Evolutionary conservation across 2,888 invertebrate species (phyloP), one percentile per base, ranked within the genome.

Genomic region (Alviniconcha strummeri): DNA sequence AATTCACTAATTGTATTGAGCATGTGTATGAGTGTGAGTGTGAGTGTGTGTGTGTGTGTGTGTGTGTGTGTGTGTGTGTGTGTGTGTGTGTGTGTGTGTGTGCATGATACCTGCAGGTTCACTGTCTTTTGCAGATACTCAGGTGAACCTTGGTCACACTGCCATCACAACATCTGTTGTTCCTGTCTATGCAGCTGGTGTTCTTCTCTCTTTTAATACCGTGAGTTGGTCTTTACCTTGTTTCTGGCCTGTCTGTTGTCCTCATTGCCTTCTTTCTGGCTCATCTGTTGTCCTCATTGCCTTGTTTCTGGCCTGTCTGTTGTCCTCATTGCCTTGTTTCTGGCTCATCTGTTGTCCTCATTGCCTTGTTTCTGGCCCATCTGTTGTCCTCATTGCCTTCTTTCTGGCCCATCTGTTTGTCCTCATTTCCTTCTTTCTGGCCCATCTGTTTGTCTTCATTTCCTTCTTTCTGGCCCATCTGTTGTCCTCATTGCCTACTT

Each of bases 111-210:
- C 0, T 36, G 36, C 36, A 36, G 36, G 71, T 71, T n/a, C 19
- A 36, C 52, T 19, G 19, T 19, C 60, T 11, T 76, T 86, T 88
- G 60, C 89, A 92, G 92, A 91, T 87, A 85, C 89, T 17, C 89
- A 90, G 81, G 88, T 90, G 75, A 88, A 88, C 76, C 87, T 89
- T 81, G 91, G 90, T 56, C 89, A 91, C 60, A 90, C 92, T 7
- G 88, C 92, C 64, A 89, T 93, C 57, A 92, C 92, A 67, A 92
- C 92, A 71, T 91, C 92, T 84, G 88, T 93, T 64, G 93, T 94
- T 60, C 93, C 94, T 57, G 93, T 94, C 55, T 94, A 93, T 89
- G 91, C 92, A 17, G 91, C 91, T 64, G 94, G 94, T 52, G 92
- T 94, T 13, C 90, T 94, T 8, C 89, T 91, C 83, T 91, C 92